Evolutionary conservation across 2,113 vertebrate genomes (phyloP).

Genomic region (Lipophrys pholis): DNA sequence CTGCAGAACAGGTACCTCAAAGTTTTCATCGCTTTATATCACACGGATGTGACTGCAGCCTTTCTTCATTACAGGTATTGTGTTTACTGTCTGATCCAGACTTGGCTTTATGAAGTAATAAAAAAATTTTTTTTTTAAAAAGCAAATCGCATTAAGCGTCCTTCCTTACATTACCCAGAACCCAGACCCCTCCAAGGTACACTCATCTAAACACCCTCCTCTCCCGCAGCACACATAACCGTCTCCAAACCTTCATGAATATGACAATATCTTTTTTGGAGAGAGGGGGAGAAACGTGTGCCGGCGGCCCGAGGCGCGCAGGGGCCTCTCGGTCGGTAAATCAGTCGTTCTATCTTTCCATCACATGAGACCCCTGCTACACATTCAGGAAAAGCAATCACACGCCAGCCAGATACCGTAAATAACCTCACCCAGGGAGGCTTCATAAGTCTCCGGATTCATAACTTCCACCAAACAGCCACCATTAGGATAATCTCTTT

Average conservation of each 20-base stretch:
- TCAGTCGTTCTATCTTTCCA: neutral
- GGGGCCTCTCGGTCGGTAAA: neutral
- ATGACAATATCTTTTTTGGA: slow-evolving; percentile 1
- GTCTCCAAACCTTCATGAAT: neutral
- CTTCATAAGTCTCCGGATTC: neutral
- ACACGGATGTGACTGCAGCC: no score
- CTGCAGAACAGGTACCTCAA: no score
- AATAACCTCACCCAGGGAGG: neutral
- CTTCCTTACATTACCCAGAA: no score
- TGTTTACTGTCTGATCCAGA: no score
- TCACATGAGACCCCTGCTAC: neutral
- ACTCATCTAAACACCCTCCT: neutral
- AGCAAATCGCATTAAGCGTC: no score
- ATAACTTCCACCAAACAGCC: no score
- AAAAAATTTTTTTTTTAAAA: no score
- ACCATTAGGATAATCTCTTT: no score
- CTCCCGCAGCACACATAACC: neutral
- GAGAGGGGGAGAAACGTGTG: no score
- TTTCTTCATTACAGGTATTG: no score
- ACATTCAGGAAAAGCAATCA: neutral
- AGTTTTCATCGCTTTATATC: no score
- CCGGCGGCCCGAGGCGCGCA: neutral
- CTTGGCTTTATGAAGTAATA: no score
- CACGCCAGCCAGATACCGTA: neutral
- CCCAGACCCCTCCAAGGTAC: neutral